Evolutionary conservation across 2,888 invertebrate species (phyloP), one percentile per base, ranked within the genome.

Genomic region (Eupithecia exiguata): DNA sequence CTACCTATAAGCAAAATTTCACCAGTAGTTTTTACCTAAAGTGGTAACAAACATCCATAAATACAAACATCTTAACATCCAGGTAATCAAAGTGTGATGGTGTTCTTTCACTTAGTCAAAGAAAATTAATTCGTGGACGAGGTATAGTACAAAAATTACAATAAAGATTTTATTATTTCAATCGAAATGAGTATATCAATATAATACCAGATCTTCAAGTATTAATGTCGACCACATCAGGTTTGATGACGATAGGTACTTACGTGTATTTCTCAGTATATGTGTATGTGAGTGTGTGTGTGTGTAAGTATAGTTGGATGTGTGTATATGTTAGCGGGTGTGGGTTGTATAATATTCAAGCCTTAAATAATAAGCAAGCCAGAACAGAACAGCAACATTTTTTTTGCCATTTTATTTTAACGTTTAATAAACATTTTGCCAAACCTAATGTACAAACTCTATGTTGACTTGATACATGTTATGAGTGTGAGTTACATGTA

Each of bases 171-270:
- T 58, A 21, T 58, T 58, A 14, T 25, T 12, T 5, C 3, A 58
- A 25, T 58, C 58, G 36, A 38, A 36, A 65, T 21, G 36, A 12
- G 21, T 65, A 38, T 6, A 35, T 38, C 38, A 38, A 36, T n/a
- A 65, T 38, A 36, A 65, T n/a, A 65, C 63, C 36, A 38, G 63
- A n/a, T 36, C n/a, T 36, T 65, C 63, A 25, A 58, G 58, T 25
- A 58, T 25, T 58, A 25, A 65, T 36, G 36, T 36, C 18, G 35
- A 65, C n/a, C 30, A 1, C 35, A 36, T 65, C 38, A n/a, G 38
- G 63, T 65, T 65, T 65, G 38, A 35, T 63, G 63, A 63, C 63
- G 63, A 63, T 35, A 21, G 21, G 38, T 65, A 10, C 63, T 18
- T 63, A 63, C 6, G 30, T 18, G 3, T 18, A 18, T 35, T 16